A percentile compares a stretch with the other conserved stretches of the same genome.
These are phyloP conservation scores for Neogale vison DNA, from an alignment of 2,113 vertebrate species.

Conservation along the genomic window DNA sequence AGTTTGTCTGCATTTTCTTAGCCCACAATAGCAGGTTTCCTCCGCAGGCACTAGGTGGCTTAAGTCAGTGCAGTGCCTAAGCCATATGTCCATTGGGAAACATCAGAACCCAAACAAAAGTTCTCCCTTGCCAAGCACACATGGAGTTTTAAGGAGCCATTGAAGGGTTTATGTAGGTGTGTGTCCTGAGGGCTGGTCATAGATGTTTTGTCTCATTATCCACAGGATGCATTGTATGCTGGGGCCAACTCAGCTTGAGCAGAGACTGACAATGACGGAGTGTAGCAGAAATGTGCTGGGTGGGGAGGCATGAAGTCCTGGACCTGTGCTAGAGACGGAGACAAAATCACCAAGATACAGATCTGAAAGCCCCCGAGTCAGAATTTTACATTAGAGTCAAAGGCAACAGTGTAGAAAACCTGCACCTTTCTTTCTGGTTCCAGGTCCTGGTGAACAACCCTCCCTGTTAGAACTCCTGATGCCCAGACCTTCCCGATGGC, in stretches of 20 bases:
- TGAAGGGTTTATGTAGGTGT: too few relatives aligned
- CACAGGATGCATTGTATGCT: accelerated
- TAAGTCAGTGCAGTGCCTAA: background rate
- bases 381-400: background rate
- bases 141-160: accelerated
- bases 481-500: background rate
- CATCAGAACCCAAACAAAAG: too few relatives aligned
- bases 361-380: background rate
- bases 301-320: accelerated
- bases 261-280: too few relatives aligned
- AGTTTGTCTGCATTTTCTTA: too few relatives aligned
- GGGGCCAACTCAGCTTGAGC: accelerated
- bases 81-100: accelerated
- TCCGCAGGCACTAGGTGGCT: background rate
- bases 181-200: background rate
- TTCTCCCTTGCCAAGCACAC: too few relatives aligned
- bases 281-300: background rate
- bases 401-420: background rate
- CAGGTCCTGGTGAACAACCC: background rate
- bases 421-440: background rate
- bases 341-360: background rate
- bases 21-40: too few relatives aligned
- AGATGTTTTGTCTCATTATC: background rate
- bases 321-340: background rate
- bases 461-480: background rate